phyloP scores from a whole-genome alignment of 2,113 vertebrate species.

The Bostrychus sinensis region DNA sequence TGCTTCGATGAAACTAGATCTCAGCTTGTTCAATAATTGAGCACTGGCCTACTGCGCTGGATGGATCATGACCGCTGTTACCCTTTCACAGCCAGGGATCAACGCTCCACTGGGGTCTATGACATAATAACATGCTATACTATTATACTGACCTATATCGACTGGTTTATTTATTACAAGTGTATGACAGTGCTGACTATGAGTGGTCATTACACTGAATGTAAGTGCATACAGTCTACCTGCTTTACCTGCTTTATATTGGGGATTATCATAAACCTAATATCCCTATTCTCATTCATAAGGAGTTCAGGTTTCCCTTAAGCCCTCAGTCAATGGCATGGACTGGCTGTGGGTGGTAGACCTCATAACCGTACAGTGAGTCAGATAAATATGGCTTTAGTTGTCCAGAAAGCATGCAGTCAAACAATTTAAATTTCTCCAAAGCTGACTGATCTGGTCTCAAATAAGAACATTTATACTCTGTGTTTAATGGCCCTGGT shows the following conservation, averaged over 20 bases:
- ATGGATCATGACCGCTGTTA: constrained; percentile 67
- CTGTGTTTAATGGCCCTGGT: constrained; percentile 14
- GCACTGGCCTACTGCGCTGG: constrained; percentile 39
- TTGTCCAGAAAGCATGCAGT: background rate
- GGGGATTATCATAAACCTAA: constrained; percentile 39
- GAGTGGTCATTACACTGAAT: constrained; percentile 2
- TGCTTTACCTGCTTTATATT: constrained; percentile 3
- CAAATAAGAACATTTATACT: constrained; percentile 1
- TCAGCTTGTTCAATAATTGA: constrained; percentile 73
- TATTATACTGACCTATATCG: background rate
- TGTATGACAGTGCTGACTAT: background rate
- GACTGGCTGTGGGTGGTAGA: background rate
- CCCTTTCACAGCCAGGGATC: constrained; percentile 68
- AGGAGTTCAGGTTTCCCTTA: constrained; percentile 36
- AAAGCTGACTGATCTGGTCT: background rate
- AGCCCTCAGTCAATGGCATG: background rate
- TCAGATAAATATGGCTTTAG: background rate
- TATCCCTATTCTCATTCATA: constrained; percentile 28
- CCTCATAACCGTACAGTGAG: background rate
- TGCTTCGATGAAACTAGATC: constrained; percentile 70
- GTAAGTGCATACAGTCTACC: background rate
- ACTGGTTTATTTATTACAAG: background rate
- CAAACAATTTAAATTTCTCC: background rate
- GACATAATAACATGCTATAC: constrained; percentile 21
- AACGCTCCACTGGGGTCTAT: constrained; percentile 18